Percentiles rank a stretch among this genome's conserved stretches.
These are phyloP conservation scores for Cinclus mexicanus DNA, from an alignment of 2,113 vertebrate genomes.

Conservation along the genomic window DNA sequence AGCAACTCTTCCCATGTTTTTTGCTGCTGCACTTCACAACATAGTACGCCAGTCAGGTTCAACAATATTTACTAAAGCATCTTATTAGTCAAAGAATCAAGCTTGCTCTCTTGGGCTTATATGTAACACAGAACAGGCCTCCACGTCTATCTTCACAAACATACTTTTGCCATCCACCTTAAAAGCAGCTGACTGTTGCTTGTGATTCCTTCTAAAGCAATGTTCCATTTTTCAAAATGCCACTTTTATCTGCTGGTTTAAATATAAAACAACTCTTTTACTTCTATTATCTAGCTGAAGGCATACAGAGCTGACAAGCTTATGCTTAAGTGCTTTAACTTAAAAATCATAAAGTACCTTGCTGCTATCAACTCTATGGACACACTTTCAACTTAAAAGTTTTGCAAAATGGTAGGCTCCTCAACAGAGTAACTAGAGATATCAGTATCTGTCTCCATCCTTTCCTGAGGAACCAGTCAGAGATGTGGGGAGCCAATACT, in stretches of 20 bases:
- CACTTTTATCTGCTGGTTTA: background rate
- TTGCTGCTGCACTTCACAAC: background rate
- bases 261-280: background rate
- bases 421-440: background rate
- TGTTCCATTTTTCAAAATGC: background rate
- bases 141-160: background rate
- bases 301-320: background rate
- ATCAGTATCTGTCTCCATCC: background rate
- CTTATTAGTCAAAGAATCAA: background rate
- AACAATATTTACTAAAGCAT: background rate
- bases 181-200: background rate
- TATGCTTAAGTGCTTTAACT: background rate
- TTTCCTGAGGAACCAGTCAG: background rate
- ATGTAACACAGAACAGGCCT: background rate
- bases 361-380: background rate
- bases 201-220: background rate
- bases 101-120: background rate
- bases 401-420: background rate
- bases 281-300: background rate
- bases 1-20: background rate
- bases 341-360: background rate
- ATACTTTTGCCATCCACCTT: background rate
- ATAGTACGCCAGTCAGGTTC: background rate
- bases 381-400: background rate
- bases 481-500: background rate